phyloP scores from a whole-genome alignment of 2,113 vertebrate species.

The Callipepla squamata region DNA sequence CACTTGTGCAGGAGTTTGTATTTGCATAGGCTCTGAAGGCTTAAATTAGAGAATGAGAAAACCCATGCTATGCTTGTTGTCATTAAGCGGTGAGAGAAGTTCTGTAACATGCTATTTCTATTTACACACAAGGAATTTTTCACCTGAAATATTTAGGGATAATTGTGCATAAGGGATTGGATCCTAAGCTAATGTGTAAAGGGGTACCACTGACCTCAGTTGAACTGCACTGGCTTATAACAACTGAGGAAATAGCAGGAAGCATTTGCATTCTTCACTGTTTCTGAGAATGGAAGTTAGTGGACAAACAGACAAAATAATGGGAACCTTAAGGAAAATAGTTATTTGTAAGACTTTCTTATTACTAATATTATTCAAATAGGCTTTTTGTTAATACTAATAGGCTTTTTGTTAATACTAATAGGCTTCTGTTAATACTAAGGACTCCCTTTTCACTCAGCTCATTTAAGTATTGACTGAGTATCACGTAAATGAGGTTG shows the following conservation, averaged over 20 bases:
- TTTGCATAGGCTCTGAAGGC: slow-evolving; percentile 11
- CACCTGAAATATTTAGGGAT: background rate
- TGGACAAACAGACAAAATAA: background rate
- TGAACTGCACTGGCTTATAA: background rate
- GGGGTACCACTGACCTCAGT: background rate
- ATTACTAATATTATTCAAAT: background rate
- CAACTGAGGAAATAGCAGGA: slow-evolving; percentile 20
- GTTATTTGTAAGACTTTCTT: background rate
- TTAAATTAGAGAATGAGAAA: slow-evolving; percentile 5
- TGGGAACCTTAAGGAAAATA: background rate
- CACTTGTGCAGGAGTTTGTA: slow-evolving; percentile 30
- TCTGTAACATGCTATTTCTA: background rate
- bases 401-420: background rate
- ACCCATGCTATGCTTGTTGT: background rate
- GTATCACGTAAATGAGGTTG: background rate
- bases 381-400: background rate
- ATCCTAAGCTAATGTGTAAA: background rate
- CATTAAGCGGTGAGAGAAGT: background rate
- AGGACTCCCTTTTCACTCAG: background rate
- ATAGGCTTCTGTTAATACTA: background rate
- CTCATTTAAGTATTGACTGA: background rate
- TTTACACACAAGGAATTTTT: background rate
- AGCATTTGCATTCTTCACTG: slow-evolving; percentile 7
- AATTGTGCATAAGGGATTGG: background rate
- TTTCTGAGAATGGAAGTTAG: background rate